Percentiles rank a stretch among this genome's conserved stretches.
phyloP scores from a whole-genome alignment of 2,113 vertebrate species.

The Rutilus rutilus region DNA sequence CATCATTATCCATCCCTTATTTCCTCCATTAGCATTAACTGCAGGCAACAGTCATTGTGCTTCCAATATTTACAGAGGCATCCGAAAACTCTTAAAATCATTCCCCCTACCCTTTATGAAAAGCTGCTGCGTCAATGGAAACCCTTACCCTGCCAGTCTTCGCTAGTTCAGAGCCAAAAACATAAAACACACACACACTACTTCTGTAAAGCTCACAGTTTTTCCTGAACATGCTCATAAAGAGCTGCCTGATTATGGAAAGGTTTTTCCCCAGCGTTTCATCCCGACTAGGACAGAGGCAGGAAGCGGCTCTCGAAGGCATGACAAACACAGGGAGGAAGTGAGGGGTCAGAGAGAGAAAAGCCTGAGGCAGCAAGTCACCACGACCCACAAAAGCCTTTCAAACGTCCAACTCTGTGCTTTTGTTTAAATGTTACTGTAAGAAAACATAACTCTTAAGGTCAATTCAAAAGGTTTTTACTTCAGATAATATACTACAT shows the following conservation, averaged over 20 bases:
- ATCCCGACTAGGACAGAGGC: slow-evolving; percentile 68
- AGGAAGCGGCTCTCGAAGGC: slow-evolving; percentile 76
- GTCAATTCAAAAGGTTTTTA: background rate
- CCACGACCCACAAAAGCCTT: slow-evolving; percentile 4
- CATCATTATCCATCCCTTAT: background rate
- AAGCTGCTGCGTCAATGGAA: slow-evolving; percentile 36
- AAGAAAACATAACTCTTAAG: background rate
- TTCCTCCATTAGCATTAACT: background rate
- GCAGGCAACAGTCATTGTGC: background rate
- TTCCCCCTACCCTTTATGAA: background rate
- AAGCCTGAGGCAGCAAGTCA: slow-evolving; percentile 27
- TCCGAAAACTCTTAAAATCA: slow-evolving; percentile 11
- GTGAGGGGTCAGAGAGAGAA: slow-evolving; percentile 45
- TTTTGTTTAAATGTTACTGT: slow-evolving; percentile 21
- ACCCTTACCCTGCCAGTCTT: slow-evolving; percentile 20
- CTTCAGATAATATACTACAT: background rate
- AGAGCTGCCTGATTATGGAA: slow-evolving; percentile 64
- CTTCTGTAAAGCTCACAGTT: background rate
- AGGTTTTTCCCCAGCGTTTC: slow-evolving; percentile 65
- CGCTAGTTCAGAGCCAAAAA: slow-evolving; percentile 1
- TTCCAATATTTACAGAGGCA: background rate
- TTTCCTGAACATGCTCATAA: slow-evolving; percentile 54
- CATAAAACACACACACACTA: slow-evolving; percentile 11
- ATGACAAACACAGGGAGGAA: slow-evolving; percentile 64
- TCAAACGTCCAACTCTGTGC: slow-evolving; percentile 1